Evolutionary conservation across 2,888 invertebrate species (phyloP).

Genomic region (Leptopilina myrica): DNA sequence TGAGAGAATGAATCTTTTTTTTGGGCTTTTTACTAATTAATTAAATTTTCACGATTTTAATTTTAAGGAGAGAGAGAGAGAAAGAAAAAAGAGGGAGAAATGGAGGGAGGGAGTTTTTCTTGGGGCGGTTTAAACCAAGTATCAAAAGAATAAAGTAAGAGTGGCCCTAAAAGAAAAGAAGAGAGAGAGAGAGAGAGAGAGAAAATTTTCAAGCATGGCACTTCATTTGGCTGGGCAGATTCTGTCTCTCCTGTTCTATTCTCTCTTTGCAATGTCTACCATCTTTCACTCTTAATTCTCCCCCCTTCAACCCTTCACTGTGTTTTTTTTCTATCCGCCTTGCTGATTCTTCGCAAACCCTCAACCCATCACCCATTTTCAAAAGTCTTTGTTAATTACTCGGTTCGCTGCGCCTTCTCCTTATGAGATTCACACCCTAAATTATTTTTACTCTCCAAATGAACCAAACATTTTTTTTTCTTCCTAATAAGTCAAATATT

Average conservation of each 20-base stretch:
- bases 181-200: not conserved
- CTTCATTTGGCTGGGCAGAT: constrained; percentile 1
- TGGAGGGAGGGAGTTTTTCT: not conserved
- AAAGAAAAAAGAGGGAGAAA: too few relatives aligned
- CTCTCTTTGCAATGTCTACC: constrained; percentile 33
- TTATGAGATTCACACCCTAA: constrained; percentile 62
- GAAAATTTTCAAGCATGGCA: constrained; percentile 24
- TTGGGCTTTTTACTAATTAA: not conserved
- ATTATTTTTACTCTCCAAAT: constrained; percentile 49
- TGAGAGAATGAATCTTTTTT: too few relatives aligned
- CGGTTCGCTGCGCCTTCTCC: constrained; percentile 59
- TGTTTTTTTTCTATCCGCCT: constrained; percentile 17
- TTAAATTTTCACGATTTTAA: constrained; percentile 8
- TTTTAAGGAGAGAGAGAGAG: not conserved
- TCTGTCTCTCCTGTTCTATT: not conserved
- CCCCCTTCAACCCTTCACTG: not conserved
- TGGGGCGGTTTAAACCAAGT: not conserved
- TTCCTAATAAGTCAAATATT: too few relatives aligned
- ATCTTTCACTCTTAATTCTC: constrained; percentile 41
- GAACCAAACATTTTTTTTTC: not conserved
- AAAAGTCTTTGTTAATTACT: constrained; percentile 67
- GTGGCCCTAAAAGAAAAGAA: not conserved
- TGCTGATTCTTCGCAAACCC: constrained; percentile 38
- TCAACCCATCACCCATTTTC: constrained; percentile 46
- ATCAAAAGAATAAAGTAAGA: constrained; percentile 5